A percentile compares a stretch with the other conserved stretches of the same genome.
These are phyloP conservation scores for Cerceris ruficornis DNA, from an alignment of 2,888 invertebrate species.

Conservation along the genomic window DNA sequence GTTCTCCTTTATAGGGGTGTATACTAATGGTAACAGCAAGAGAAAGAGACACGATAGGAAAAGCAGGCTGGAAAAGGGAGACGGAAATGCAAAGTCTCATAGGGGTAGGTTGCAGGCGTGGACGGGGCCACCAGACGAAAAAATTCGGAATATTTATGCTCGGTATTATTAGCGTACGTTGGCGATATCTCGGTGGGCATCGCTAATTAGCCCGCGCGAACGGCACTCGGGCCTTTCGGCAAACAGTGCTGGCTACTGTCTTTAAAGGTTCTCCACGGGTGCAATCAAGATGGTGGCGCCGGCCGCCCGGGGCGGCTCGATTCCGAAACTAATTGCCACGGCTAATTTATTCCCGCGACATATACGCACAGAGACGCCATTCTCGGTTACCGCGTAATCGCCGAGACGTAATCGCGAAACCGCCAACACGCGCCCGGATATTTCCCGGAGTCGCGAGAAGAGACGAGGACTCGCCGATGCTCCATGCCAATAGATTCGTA, in stretches of 20 bases:
- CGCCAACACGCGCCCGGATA: not conserved
- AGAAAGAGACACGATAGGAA: not conserved
- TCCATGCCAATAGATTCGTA: not conserved
- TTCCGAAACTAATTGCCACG: slow-evolving; percentile 81
- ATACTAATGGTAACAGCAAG: not conserved
- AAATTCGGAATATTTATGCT: slow-evolving; percentile 80
- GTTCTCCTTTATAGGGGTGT: too few species aligned
- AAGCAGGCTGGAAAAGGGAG: slow-evolving; percentile 6
- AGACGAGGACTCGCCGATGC: not conserved
- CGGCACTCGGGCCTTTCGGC: slow-evolving; percentile 77
- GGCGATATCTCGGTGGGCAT: slow-evolving; percentile 81
- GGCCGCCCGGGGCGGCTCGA: slow-evolving; percentile 80
- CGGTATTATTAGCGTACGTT: slow-evolving; percentile 80
- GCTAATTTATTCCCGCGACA: slow-evolving; percentile 80
- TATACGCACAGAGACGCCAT: slow-evolving; percentile 74
- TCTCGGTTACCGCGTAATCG: slow-evolving; percentile 72
- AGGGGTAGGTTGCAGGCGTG: slow-evolving; percentile 25
- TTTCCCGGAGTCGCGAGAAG: not conserved
- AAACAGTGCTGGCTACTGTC: slow-evolving; percentile 81
- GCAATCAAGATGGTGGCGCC: slow-evolving; percentile 82
- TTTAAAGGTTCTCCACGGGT: slow-evolving; percentile 66
- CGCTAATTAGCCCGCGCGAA: slow-evolving; percentile 80
- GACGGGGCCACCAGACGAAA: slow-evolving; percentile 71
- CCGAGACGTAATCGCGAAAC: slow-evolving; percentile 53
- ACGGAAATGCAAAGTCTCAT: not conserved